These are phyloP conservation scores for Standfussiana lucernea DNA, from an alignment of 2,888 invertebrate species.

Conservation along the genomic window DNA sequence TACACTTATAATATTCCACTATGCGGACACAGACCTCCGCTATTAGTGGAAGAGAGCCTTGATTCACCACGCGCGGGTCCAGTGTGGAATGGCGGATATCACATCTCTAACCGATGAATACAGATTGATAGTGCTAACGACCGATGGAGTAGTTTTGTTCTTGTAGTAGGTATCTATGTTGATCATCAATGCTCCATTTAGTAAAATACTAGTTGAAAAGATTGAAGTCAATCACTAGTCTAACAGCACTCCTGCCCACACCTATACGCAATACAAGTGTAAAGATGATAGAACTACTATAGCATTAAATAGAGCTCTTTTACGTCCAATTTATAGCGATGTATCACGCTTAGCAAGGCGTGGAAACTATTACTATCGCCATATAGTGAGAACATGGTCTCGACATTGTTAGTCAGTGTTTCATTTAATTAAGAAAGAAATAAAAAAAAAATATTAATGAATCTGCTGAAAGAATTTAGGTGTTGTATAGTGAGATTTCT, in stretches of 20 bases:
- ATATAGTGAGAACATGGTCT: background rate
- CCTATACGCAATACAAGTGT: background rate
- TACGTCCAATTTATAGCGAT: constrained; percentile 28
- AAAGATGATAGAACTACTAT: background rate
- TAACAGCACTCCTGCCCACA: background rate
- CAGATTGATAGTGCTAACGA: background rate
- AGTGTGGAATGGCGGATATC: background rate
- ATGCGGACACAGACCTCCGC: background rate
- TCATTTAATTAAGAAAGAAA: background rate
- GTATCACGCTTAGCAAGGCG: constrained; percentile 41
- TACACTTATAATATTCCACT: background rate
- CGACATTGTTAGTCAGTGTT: background rate
- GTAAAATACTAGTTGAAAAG: background rate
- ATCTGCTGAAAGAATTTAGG: background rate
- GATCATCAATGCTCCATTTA: background rate
- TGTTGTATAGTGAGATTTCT: background rate
- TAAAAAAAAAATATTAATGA: background rate
- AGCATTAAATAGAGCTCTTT: constrained; percentile 19
- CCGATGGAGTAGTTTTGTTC: background rate
- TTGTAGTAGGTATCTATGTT: background rate
- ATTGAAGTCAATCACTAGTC: background rate
- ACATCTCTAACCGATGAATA: background rate
- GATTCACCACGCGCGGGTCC: background rate
- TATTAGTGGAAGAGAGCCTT: background rate
- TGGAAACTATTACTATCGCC: constrained; percentile 16